A percentile compares a stretch with the other conserved stretches of the same genome.
phyloP scores from a whole-genome alignment of 2,888 invertebrate species.

The Pimpla rufipes region DNA sequence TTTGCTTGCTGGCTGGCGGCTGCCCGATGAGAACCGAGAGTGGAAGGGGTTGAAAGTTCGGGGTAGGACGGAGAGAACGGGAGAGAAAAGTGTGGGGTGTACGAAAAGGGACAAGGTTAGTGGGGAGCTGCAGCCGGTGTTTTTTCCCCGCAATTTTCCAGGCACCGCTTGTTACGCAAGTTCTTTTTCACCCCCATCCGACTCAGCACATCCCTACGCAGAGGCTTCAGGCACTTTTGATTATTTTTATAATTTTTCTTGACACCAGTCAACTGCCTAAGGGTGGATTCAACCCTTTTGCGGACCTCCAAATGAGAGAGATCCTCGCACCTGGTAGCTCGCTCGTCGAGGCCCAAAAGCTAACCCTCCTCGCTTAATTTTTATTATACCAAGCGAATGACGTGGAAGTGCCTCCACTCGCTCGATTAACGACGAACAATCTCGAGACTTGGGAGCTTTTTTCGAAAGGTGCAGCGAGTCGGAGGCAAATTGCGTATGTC shows the following conservation, averaged over 20 bases:
- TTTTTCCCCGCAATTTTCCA: conserved; percentile 79
- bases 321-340: conserved; percentile 74
- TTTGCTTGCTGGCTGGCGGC: conserved; percentile 72
- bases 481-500: conserved; percentile 14
- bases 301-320: conserved; percentile 76
- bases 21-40: conserved; percentile 65
- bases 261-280: conserved; percentile 67
- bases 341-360: conserved; percentile 57
- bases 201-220: conserved; percentile 72
- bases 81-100: conserved; percentile 40
- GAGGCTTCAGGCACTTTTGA: conserved; percentile 75
- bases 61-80: conserved; percentile 49
- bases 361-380: conserved; percentile 79
- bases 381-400: conserved; percentile 82
- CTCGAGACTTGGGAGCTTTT: conserved; percentile 57
- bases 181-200: conserved; percentile 84
- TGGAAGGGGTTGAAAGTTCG: conserved; percentile 41
- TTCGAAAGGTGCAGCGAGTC: conserved; percentile 14
- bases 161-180: conserved; percentile 82
- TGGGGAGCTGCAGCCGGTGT: conserved; percentile 72
- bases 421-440: conserved; percentile 81
- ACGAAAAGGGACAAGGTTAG: conserved; percentile 47
- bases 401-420: conserved; percentile 76
- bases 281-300: conserved; percentile 75
- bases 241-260: conserved; percentile 84